Percentiles rank a stretch among this genome's conserved stretches.
Conservation (phyloP, 2,888 invertebrate species). For the Melinaea menophilus region DNA sequence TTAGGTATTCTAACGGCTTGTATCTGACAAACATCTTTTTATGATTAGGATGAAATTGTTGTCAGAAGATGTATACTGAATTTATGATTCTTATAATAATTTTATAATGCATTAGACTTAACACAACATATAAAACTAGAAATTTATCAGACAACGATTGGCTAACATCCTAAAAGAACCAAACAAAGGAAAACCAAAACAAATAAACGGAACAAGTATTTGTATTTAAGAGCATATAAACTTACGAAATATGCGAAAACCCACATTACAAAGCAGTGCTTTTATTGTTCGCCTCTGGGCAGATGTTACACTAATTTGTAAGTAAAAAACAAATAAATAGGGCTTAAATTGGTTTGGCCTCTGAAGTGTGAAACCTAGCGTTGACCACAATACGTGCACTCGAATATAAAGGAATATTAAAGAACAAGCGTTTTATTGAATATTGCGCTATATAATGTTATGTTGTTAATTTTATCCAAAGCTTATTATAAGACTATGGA, state of each 20-base stretch:
- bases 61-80: too few species aligned
- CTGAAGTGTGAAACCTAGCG: conserved; percentile 13
- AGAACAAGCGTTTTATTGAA: conserved; percentile 9
- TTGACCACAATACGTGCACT: conserved; percentile 29
- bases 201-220: conserved; percentile 12
- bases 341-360: conserved; percentile 9
- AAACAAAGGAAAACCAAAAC: conserved; percentile 5
- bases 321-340: conserved; percentile 1
- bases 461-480: too few species aligned
- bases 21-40: background rate
- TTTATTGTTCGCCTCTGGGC: conserved; percentile 4
- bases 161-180: conserved; percentile 1
- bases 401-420: conserved; percentile 14
- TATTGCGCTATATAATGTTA: background rate
- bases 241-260: conserved; percentile 17
- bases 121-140: conserved; percentile 8
- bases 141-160: background rate
- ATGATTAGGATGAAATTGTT: too few species aligned
- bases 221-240: conserved; percentile 20
- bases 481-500: too few species aligned
- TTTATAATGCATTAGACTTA: background rate
- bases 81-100: too few species aligned
- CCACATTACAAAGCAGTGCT: conserved; percentile 14
- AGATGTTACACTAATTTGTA: conserved; percentile 8
- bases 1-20: conserved; percentile 3